phyloP scores from a whole-genome alignment of 2,888 invertebrate species.

The Pammene aurita region DNA sequence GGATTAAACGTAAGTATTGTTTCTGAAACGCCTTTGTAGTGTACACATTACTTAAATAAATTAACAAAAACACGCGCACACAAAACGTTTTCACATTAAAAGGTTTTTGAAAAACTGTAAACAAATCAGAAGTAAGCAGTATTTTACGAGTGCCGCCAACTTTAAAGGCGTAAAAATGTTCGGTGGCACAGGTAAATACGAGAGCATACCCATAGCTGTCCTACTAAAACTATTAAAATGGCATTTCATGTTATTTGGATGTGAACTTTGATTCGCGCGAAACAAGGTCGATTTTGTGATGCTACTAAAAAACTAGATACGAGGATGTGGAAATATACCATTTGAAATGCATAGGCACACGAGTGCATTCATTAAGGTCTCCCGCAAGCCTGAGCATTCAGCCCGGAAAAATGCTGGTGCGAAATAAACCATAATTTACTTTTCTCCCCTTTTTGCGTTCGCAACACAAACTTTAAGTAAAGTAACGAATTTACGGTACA shows the following conservation, averaged over 20 bases:
- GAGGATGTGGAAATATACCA: conserved; percentile 13
- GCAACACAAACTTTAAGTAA: conserved; percentile 42
- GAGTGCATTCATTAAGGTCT: conserved; percentile 71
- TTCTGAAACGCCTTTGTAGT: background rate
- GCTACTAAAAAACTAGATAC: background rate
- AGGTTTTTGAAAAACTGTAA: conserved; percentile 6
- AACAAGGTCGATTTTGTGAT: conserved; percentile 41
- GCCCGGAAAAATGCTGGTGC: conserved; percentile 54
- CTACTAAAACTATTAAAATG: background rate
- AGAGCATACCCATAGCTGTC: conserved; percentile 36
- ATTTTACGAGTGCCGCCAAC: conserved; percentile 44
- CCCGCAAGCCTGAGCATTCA: conserved; percentile 59
- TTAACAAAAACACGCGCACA: conserved; percentile 8
- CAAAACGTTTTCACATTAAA: conserved; percentile 4
- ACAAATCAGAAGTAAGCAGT: conserved; percentile 37
- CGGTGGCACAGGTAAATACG: conserved; percentile 52
- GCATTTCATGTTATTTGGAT: background rate
- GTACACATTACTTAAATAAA: background rate
- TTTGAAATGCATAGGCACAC: conserved; percentile 46
- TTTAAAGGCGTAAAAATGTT: conserved; percentile 59
- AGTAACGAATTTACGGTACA: conserved; percentile 42
- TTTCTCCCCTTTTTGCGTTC: conserved; percentile 49
- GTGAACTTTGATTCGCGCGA: background rate
- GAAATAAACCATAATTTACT: conserved; percentile 61
- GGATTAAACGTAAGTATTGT: no score